A percentile compares a stretch with the other conserved stretches of the same genome.
Conservation (phyloP, 2,888 invertebrate genomes). For the Stramonita haemastoma region DNA sequence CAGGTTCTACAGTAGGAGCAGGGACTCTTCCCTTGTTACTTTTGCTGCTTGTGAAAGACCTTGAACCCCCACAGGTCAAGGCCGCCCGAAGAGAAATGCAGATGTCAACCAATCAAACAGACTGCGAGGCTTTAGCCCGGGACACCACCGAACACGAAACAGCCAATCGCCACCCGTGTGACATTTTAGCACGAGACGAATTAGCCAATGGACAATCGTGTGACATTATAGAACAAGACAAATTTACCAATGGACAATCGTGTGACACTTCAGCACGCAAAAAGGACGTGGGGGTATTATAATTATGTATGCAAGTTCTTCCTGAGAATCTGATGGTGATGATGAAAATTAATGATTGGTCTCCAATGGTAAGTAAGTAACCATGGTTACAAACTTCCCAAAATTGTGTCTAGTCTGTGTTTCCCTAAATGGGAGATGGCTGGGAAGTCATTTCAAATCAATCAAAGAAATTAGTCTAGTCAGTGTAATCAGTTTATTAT, state of each 20-base stretch:
- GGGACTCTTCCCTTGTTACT: neutral
- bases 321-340: too few relatives aligned
- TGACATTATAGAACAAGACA: too few relatives aligned
- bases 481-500: too few relatives aligned
- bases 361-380: too few relatives aligned
- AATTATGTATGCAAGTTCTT: neutral
- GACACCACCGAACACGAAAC: neutral
- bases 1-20: neutral
- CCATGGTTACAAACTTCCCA: too few relatives aligned
- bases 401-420: too few relatives aligned
- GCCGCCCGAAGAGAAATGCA: neutral
- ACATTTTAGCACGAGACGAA: neutral
- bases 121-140: neutral
- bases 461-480: too few relatives aligned
- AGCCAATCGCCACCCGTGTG: neutral
- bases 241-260: neutral
- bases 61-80: neutral
- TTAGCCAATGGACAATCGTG: neutral
- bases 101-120: neutral
- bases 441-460: too few relatives aligned
- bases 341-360: too few relatives aligned
- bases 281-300: neutral
- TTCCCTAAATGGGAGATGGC: too few relatives aligned
- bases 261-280: neutral
- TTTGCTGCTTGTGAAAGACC: neutral